These are phyloP conservation scores for Congeria kusceri DNA, from an alignment of 2,888 invertebrate genomes.

Conservation along the genomic window DNA sequence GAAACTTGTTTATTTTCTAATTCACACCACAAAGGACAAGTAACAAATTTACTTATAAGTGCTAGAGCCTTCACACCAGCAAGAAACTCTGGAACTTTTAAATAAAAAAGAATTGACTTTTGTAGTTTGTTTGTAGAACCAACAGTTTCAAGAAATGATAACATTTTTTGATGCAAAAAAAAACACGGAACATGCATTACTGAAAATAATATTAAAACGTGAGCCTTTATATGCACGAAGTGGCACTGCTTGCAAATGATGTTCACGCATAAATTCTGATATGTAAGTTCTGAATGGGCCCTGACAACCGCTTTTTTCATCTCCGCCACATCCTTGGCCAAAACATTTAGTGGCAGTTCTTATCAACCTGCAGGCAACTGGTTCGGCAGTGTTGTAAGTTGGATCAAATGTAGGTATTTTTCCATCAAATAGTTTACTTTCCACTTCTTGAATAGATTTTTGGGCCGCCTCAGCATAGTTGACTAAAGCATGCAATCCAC, in stretches of 20 bases:
- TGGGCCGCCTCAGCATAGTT: constrained; percentile 51
- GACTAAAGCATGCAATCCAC: constrained; percentile 51
- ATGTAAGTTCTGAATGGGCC: constrained; percentile 28
- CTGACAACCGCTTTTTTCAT: constrained; percentile 49
- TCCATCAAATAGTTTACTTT: constrained; percentile 20
- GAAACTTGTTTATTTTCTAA: constrained; percentile 28
- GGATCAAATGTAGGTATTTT: constrained; percentile 22
- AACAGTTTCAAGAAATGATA: no score
- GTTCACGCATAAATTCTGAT: constrained; percentile 18
- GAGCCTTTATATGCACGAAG: constrained; percentile 32
- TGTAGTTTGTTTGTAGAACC: no score
- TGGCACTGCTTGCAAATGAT: constrained; percentile 18
- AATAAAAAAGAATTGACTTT: no score
- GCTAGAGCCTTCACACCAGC: no score
- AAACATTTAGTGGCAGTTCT: constrained; percentile 43
- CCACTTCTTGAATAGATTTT: constrained; percentile 36
- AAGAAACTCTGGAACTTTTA: no score
- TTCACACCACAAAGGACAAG: constrained; percentile 32
- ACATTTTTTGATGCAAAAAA: no score
- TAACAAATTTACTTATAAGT: constrained; percentile 41
- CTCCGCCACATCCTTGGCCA: constrained; percentile 31
- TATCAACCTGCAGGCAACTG: constrained; percentile 40
- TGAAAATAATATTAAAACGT: constrained; percentile 37
- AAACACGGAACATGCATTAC: constrained; percentile 28
- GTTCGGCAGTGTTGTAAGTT: constrained; percentile 20